These are phyloP conservation scores for Pipistrellus nathusii DNA, from an alignment of 2,797 vertebrate species.

Conservation along the genomic window DNA sequence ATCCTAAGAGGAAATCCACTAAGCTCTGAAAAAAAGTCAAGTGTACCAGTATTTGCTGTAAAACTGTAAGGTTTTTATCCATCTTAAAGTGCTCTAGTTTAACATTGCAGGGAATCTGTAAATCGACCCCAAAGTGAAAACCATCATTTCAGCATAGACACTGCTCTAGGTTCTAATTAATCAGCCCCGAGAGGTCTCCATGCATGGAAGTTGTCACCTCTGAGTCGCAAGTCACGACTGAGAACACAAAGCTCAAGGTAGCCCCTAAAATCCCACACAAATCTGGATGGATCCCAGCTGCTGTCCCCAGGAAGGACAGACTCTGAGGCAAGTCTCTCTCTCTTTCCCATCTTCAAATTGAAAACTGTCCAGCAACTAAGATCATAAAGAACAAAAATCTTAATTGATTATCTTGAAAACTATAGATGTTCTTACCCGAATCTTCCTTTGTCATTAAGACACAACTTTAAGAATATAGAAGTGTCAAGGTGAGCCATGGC, in stretches of 20 bases:
- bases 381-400: background rate
- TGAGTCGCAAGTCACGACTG: background rate
- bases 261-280: background rate
- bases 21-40: constrained; percentile 33
- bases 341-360: background rate
- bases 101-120: constrained; percentile 11
- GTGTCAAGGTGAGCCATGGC: background rate
- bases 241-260: background rate
- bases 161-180: background rate
- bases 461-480: background rate
- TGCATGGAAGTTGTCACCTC: background rate
- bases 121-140: background rate
- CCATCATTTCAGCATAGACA: background rate
- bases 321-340: background rate
- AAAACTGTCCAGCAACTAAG: constrained; percentile 3
- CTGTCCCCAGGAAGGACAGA: background rate
- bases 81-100: background rate
- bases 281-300: background rate
- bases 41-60: background rate
- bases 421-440: background rate
- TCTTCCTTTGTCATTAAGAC: constrained; percentile 26
- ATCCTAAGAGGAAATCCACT: constrained; percentile 4
- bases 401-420: background rate
- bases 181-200: background rate
- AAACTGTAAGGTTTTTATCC: background rate